These are phyloP conservation scores for Rhagophthalmus giganteus DNA, from an alignment of 2,888 invertebrate species.

Conservation along the genomic window DNA sequence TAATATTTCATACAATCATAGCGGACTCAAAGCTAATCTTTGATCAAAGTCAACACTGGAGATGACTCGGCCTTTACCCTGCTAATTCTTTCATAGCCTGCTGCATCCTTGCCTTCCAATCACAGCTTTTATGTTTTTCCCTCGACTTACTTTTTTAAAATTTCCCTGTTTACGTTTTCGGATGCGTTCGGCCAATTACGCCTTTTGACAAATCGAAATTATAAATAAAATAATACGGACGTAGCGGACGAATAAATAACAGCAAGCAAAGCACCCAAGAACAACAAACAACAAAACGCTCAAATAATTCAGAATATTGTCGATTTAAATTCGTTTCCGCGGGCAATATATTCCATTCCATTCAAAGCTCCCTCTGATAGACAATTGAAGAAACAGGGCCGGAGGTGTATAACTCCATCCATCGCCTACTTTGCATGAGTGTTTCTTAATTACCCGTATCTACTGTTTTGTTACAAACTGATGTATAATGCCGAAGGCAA, in stretches of 20 bases:
- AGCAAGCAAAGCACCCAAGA: constrained; percentile 14
- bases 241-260: constrained; percentile 18
- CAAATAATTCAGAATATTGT: constrained; percentile 31
- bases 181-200: constrained; percentile 7
- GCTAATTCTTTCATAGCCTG: constrained; percentile 45
- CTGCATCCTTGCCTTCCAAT: constrained; percentile 38
- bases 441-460: constrained; percentile 33
- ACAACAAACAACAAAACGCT: constrained; percentile 30
- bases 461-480: constrained; percentile 32
- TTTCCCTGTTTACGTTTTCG: constrained; percentile 19
- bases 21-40: constrained; percentile 54
- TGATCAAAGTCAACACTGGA: constrained; percentile 52
- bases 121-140: constrained; percentile 41
- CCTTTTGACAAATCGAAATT: constrained; percentile 15
- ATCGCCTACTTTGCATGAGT: constrained; percentile 32
- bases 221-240: constrained; percentile 3
- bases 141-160: constrained; percentile 28
- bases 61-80: constrained; percentile 35
- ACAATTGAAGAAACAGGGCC: constrained; percentile 33
- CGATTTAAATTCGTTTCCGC: constrained; percentile 30
- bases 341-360: constrained; percentile 32
- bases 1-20: constrained; percentile 59
- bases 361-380: constrained; percentile 32
- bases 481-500: constrained; percentile 29
- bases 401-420: constrained; percentile 32